Evolutionary conservation across 2,797 vertebrate genomes (phyloP).

Genomic region (Lepus townsendii): DNA sequence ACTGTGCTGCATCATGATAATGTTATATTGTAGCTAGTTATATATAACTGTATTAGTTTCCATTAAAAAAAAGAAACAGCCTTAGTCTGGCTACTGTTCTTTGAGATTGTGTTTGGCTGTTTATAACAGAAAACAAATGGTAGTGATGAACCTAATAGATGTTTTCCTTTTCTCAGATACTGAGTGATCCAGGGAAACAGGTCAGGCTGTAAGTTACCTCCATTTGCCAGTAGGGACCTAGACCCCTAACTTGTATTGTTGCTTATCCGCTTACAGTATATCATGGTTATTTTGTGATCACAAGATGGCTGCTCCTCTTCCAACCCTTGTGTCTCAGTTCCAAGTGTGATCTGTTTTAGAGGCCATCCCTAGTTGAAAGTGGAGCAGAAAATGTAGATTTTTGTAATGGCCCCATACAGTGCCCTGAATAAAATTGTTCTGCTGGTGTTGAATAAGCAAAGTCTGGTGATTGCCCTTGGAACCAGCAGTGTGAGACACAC

Average conservation of each 20-base stretch:
- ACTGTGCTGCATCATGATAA: background rate
- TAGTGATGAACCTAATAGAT: background rate
- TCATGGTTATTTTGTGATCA: background rate
- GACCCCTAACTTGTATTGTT: background rate
- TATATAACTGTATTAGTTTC: background rate
- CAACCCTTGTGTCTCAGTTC: background rate
- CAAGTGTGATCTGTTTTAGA: background rate
- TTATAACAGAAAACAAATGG: constrained; percentile 34
- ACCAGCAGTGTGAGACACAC: background rate
- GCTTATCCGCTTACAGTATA: background rate
- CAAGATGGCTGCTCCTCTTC: constrained; percentile 35
- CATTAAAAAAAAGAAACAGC: background rate
- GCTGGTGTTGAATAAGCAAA: constrained; percentile 5
- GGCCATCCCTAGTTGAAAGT: background rate
- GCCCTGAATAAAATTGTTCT: background rate
- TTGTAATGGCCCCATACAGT: background rate
- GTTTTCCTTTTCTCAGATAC: constrained; percentile 6
- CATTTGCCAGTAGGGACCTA: background rate
- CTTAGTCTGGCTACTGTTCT: constrained; percentile 1
- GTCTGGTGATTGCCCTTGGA: background rate
- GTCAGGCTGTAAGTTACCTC: background rate
- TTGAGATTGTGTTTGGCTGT: background rate
- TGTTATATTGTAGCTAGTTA: background rate
- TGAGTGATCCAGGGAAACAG: background rate
- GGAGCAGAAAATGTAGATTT: background rate